Evolutionary conservation across 1,140 invertebrate genomes (phyloP).

Genomic region (Bacillus rossius): DNA sequence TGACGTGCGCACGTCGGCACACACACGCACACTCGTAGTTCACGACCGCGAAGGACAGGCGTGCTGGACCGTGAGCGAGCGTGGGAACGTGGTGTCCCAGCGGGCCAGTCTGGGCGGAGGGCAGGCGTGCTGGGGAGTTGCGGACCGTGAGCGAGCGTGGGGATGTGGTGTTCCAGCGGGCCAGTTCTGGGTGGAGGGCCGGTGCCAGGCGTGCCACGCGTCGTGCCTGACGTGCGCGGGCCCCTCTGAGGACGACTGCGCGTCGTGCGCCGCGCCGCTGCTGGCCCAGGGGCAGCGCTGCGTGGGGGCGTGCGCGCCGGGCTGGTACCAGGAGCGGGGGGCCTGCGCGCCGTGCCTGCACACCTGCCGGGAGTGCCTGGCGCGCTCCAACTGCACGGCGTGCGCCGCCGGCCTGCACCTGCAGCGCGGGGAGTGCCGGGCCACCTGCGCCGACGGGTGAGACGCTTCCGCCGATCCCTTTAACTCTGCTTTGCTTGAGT

Average conservation of each 20-base stretch:
- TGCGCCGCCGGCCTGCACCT: constrained; percentile 65
- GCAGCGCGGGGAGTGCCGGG: constrained; percentile 71
- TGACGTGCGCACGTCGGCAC: too few relatives aligned
- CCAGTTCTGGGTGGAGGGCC: constrained; percentile 61
- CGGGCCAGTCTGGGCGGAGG: too few relatives aligned
- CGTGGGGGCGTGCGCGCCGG: constrained; percentile 63
- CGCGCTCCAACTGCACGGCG: constrained; percentile 68
- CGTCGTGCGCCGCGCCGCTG: constrained; percentile 58
- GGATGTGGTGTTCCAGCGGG: constrained; percentile 40
- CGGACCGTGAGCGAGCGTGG: too few relatives aligned
- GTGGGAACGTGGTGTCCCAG: too few relatives aligned
- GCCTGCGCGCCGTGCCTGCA: constrained; percentile 69
- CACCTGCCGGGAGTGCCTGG: constrained; percentile 69
- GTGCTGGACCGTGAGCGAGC: too few relatives aligned
- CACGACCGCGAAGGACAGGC: too few relatives aligned
- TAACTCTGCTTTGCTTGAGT: constrained; percentile 6
- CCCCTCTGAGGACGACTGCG: constrained; percentile 56
- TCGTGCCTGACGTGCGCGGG: constrained; percentile 68
- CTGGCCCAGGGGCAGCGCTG: constrained; percentile 62
- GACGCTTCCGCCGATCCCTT: background rate
- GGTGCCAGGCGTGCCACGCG: constrained; percentile 61
- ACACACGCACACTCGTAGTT: too few relatives aligned
- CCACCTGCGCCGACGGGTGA: constrained; percentile 41
- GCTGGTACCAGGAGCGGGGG: constrained; percentile 57
- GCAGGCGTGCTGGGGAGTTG: too few relatives aligned